Evolutionary conservation across 2,888 invertebrate genomes (phyloP), one percentile per base, ranked within the genome.

Genomic region (Zonitis immaculata): DNA sequence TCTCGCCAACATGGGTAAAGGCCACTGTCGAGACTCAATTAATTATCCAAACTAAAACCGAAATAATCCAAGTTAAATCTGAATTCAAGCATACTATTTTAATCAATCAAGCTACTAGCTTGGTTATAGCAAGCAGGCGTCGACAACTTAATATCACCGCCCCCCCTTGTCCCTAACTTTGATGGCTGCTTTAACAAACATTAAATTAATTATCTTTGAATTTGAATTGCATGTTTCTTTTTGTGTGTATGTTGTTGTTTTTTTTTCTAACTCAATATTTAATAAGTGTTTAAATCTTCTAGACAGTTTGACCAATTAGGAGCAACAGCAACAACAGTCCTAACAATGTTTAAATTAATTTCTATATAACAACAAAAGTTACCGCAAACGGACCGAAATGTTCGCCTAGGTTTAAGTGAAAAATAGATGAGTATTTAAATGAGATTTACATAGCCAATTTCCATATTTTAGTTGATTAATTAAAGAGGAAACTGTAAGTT

Each of bases 391-490:
- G 56, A 56, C 59, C 51, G 55, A 64, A 60, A 60, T 59, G 55
- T 58, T n/a, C n/a, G n/a, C 58, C 56, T 59, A 49, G 49, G 46
- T 54, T 47, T 51, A 49, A 54, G 57, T 60, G 60, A 60, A 66
- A 69, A 68, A 68, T 68, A 58, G 63, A 58, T 60, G 64, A 58
- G 61, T 65, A 62, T 59, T 62, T 58, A n/a, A 56, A 54, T 56
- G 62, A 66, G 66, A 69, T 69, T 69, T 69, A 66, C 67, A 66
- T 65, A 66, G 66, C 65, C 67, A 68, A 68, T 68, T 68, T 67
- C 66, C 67, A 68, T 66, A 66, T 62, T 66, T 66, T 61, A 66
- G 60, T 60, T 60, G 61, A 62, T 63, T 54, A 60, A 58, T 57
- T 52, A 57, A 54, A 59, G 63, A 67, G 67, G 67, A 66, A 67